Conservation (phyloP, 2,888 invertebrate species). For the Chloroclysta siterata region DNA sequence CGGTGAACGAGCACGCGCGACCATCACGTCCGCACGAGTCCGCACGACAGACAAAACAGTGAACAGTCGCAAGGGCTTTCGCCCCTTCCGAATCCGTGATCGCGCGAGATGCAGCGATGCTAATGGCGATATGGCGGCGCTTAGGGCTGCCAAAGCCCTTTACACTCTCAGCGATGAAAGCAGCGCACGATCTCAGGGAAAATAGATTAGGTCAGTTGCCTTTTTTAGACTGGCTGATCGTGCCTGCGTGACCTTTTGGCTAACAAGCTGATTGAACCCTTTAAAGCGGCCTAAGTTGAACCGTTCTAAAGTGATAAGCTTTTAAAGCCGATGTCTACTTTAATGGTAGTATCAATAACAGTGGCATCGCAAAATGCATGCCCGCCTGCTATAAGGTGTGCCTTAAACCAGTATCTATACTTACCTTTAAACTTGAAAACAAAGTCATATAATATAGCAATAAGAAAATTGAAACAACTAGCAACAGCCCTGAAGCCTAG, state of each 20-base stretch:
- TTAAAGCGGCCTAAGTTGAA: not conserved
- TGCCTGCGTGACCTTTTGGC: constrained; percentile 23
- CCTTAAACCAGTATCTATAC: too few relatives aligned
- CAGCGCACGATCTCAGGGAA: constrained; percentile 21
- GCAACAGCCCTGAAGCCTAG: constrained; percentile 54
- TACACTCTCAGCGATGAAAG: constrained; percentile 12
- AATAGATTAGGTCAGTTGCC: constrained; percentile 31
- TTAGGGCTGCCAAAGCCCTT: constrained; percentile 53
- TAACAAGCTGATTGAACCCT: constrained; percentile 13
- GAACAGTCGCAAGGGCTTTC: constrained; percentile 75
- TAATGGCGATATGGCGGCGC: constrained; percentile 53
- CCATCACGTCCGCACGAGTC: constrained; percentile 75
- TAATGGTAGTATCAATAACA: too few relatives aligned
- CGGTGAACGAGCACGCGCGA: constrained; percentile 74
- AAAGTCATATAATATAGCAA: too few relatives aligned
- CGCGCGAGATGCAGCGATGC: constrained; percentile 80
- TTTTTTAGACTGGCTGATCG: constrained; percentile 30
- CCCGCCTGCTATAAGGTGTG: too few relatives aligned
- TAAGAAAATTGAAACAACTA: constrained; percentile 11
- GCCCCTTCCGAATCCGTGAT: constrained; percentile 82
- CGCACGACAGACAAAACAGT: constrained; percentile 74
- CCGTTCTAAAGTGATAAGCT: not conserved
- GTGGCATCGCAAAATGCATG: too few relatives aligned
- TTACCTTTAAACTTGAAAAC: too few relatives aligned
- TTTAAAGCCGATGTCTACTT: not conserved